Base-by-base conservation (phyloP, 2,888 invertebrate species). In the Caenorhabditis sp. region DNA sequence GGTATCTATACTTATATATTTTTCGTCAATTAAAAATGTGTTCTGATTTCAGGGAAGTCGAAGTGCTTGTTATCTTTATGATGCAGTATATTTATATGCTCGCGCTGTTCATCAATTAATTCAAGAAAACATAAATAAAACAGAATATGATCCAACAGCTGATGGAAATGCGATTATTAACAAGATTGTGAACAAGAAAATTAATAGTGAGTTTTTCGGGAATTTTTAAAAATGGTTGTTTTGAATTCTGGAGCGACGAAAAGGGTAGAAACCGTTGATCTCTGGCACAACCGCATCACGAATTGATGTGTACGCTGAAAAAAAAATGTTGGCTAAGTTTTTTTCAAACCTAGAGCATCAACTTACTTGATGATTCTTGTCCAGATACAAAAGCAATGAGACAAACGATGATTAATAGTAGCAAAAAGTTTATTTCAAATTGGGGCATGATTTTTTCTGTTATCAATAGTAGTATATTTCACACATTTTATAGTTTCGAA, bases 81-180 rank as follows among this genome's bases (percentile, higher is more conserved):
- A 95, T 85, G 94, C 94, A 0, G 93, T 95, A 1, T 92, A 92
- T 88, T 91, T 95, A 64, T 95, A 95, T 90, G 94, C 94, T 0
- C 90, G 92, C 14, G 95, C 94, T 0, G 91, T 94, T 20, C 92
- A 93, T 0, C 92, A 93, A 63, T 91, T 92, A 0, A 90, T 95
- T 77, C 88, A 90, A 25, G 20, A 92, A 65, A 53, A 43, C 31
- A 53, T 14, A 36, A 60, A 43, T 50, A 17, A 26, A 54, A 59
- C 36, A 17, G 66, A 60, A 0, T 77, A 77, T 62, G 80, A 80
- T 63, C 81, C 83, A 12, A 76, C 83, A 8, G 91, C 92, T 56
- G 92, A 95, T 87, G 95, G 95, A 5, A 91, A 91, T 0, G 91
- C 92, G 0, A 91, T 95, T 62, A 91, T 94, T 89, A 90, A 91